Evolutionary conservation across 2,797 vertebrate genomes (phyloP), one percentile per base, ranked within the genome.

Genomic region (Monodelphis domestica): DNA sequence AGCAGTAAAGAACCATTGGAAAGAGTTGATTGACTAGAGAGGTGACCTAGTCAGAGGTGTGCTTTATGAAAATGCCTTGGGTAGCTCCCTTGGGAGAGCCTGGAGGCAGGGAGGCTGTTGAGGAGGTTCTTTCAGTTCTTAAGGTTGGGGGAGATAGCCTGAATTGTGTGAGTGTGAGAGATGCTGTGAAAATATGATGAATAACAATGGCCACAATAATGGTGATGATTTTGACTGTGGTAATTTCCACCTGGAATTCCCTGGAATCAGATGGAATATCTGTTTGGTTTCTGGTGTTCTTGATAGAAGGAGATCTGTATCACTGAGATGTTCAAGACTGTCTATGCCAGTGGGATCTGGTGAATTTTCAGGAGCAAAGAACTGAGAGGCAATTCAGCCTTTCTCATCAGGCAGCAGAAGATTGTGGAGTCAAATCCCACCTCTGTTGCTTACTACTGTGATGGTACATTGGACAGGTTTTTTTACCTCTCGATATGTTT

Each of bases 251-350:
- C 90, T 90, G 54, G 89, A 70, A 91, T 26, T 94, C 24, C 84
- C 93, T 95, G 87, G 63, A 88, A 54, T 38, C 88, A 89, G 53
- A 91, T 94, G 10, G 92, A 45, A 92, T 90, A 9, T 52, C 84
- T 90, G 12, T 91, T 94, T 93, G 29, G 93, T 95, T 94, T 95
- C 92, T 55, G 87, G 52, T 53, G 51, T 84, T 96, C 45, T 63
- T 92, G 94, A 45, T 90, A 90, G 90, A 84, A 45, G 89, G 50
- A 88, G 30, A 57, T 90, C 15, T 51, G 45, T 93, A 93, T 96
- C 38, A 63, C 56, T 92, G 87, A 92, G 30, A 94, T 92, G 53
- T 53, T 56, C 92, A 55, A 11, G 94, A 55, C 26, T 91, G 30
- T 33, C 54, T 30, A 89, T 92, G 29, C 28, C n/a, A 89, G 53